Base-by-base conservation (phyloP, 1,140 invertebrate genomes). In the Psix sp. region DNA sequence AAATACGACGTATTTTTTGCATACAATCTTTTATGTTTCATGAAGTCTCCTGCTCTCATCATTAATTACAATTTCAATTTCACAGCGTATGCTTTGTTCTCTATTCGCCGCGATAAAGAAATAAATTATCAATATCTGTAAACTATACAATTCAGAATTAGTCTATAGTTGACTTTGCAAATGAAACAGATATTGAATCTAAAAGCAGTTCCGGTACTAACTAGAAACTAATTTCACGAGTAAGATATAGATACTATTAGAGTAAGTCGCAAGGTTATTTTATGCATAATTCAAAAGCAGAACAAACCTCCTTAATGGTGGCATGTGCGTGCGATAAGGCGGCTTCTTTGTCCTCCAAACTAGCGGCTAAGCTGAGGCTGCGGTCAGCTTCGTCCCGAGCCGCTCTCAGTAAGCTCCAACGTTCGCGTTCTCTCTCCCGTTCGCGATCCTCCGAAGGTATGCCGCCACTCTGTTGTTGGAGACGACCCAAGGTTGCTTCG, bases 371-470 rank as follows among this genome's bases (percentile, higher is more conserved):
- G 48, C 93, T 91, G 45, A 97, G 89, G 11, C 94, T 94, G 59
- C 95, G 87, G 86, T 98, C 95, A 0, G 95, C 93, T 73, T 97
- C 95, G 80, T 97, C 95, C 24, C 94, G 88, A 0, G 95, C 95
- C 78, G 95, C 94, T 76, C 94, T 91, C 63, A 97, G 82, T 42
- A 97, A 89, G 71, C 93, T 94, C 90, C 95, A 96, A 29, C 95
- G 91, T 82, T 97, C 95, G 15, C 94, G 89, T 81, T 97, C 96
- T 0, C 93, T 88, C 76, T 96, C 94, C 0, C 85, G 73, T 60
- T 95, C 94, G 0, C 94, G 89, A 79, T 96, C 93, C 29, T 87
- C 85, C 20, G 79, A 68, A 16, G 80, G 79, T 36, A 84, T 76
- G 24, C 82, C 78, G 10, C 76, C 76, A 48, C 82, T 82, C 56